phyloP scores from a whole-genome alignment of 2,113 vertebrate species.

The Cranoglanis bouderius region DNA sequence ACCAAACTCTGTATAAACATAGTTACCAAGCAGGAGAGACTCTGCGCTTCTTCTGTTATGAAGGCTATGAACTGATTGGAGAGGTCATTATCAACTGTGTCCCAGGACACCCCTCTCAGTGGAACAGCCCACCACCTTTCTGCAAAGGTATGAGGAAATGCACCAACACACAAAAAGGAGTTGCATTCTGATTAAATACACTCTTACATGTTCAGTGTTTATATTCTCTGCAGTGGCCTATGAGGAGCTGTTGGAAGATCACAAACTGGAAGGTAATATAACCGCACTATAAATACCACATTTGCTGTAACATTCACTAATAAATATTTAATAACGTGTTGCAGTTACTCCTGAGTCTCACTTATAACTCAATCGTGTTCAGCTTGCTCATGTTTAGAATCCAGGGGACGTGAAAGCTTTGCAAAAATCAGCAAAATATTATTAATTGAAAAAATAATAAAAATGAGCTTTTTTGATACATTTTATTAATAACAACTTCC shows the following conservation, averaged over 20 bases:
- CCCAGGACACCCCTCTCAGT: conserved; percentile 88
- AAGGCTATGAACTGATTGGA: conserved; percentile 89
- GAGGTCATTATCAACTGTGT: conserved; percentile 90
- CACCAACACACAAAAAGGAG: neutral
- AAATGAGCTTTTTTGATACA: neutral
- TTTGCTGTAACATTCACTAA: neutral
- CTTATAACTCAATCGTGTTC: neutral
- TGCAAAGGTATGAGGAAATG: conserved; percentile 81
- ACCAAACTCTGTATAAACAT: conserved; percentile 90
- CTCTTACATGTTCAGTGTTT: neutral
- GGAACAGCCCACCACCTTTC: conserved; percentile 89
- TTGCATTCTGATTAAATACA: neutral
- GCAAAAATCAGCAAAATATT: neutral
- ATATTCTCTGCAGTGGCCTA: conserved; percentile 76
- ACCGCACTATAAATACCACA: neutral
- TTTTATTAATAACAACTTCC: neutral
- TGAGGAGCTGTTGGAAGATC: conserved; percentile 87
- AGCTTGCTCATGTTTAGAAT: neutral
- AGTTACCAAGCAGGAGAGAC: conserved; percentile 91
- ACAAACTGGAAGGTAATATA: conserved; percentile 84
- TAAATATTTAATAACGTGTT: neutral
- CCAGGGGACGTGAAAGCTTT: neutral
- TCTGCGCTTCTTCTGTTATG: conserved; percentile 90
- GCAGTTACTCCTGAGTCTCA: neutral
- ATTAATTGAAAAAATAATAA: neutral